Conservation (phyloP, 2,888 invertebrate genomes). For the Callyntrura guangdongensis region DNA sequence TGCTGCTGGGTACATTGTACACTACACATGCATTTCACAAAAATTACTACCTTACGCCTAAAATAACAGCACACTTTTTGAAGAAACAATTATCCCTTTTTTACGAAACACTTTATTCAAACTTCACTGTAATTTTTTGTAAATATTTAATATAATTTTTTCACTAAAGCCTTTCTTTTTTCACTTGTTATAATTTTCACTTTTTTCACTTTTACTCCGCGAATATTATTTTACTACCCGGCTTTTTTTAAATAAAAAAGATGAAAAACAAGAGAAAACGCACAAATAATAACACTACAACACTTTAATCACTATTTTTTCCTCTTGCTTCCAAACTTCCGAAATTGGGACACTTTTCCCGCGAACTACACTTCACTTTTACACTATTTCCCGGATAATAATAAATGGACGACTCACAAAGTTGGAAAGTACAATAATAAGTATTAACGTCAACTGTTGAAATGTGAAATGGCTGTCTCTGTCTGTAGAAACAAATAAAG, state of each 20-base stretch:
- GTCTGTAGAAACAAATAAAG: too few species aligned
- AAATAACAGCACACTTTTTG: conserved; percentile 63
- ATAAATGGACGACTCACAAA: not conserved
- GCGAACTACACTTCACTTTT: conserved; percentile 64
- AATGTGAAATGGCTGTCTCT: too few species aligned
- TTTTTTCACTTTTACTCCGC: conserved; percentile 53
- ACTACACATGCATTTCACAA: conserved; percentile 86
- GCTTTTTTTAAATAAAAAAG: not conserved
- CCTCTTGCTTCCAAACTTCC: not conserved
- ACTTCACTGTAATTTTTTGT: conserved; percentile 69
- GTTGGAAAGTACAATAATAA: not conserved
- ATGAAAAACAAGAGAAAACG: conserved; percentile 37
- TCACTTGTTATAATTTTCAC: conserved; percentile 1
- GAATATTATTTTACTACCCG: not conserved
- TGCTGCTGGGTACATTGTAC: conserved; percentile 92
- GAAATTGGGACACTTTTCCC: conserved; percentile 26
- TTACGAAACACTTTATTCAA: conserved; percentile 39
- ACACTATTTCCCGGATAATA: conserved; percentile 35
- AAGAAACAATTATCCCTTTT: conserved; percentile 54
- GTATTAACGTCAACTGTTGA: too few species aligned
- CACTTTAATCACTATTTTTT: conserved; percentile 58
- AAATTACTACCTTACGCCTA: conserved; percentile 69
- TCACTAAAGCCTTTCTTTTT: not conserved
- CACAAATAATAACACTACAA: conserved; percentile 57
- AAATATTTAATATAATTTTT: conserved; percentile 44